Conservation (phyloP, 2,797 vertebrate species). For the Sciurus vulgaris region DNA sequence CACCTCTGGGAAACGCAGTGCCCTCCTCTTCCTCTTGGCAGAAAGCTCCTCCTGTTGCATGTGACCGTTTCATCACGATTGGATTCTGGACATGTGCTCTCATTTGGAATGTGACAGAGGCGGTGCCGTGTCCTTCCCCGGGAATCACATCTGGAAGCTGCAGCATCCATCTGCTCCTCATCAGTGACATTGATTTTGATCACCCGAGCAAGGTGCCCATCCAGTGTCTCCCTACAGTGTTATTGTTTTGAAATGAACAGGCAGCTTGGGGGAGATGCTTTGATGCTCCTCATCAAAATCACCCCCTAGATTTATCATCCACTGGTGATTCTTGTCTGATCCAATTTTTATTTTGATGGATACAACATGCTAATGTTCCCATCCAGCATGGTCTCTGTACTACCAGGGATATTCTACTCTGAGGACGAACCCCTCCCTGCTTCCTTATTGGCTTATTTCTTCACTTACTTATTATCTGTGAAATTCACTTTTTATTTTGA, state of each 20-base stretch:
- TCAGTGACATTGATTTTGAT: neutral
- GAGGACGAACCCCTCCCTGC: too few species aligned
- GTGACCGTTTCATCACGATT: neutral
- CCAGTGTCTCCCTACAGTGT: accelerated
- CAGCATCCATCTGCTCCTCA: neutral
- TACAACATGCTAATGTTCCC: neutral
- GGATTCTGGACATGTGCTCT: accelerated
- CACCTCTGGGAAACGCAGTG: neutral
- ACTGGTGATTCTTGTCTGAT: neutral
- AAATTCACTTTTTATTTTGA: neutral
- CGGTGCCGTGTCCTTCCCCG: accelerated
- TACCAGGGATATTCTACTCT: accelerated
- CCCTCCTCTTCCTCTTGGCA: neutral
- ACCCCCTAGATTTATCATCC: neutral
- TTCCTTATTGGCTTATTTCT: neutral
- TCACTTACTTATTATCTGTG: neutral
- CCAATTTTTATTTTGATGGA: neutral
- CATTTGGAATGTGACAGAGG: accelerated
- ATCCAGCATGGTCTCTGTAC: accelerated
- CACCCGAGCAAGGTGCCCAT: accelerated
- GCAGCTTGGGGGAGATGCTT: neutral
- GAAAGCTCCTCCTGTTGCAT: accelerated
- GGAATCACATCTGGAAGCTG: neutral
- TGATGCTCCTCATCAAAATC: neutral
- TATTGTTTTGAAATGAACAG: neutral